These are phyloP conservation scores for Diploscapter pachys DNA, from an alignment of 1,140 invertebrate genomes.

Conservation along the genomic window DNA sequence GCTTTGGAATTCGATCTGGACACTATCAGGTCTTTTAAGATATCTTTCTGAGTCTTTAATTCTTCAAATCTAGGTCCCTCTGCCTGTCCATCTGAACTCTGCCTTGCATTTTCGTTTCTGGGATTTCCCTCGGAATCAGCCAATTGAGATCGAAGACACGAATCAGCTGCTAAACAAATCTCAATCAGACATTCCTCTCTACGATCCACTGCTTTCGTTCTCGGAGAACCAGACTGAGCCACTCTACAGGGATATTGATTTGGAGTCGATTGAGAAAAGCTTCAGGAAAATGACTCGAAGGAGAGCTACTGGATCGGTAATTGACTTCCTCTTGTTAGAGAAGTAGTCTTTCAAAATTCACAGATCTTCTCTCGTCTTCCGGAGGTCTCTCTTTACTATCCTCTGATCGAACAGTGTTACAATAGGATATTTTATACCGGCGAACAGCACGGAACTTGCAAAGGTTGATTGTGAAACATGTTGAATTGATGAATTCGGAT, in stretches of 20 bases:
- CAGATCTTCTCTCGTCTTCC: conserved; percentile 32
- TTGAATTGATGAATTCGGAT: background rate
- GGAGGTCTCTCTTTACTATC: conserved; percentile 36
- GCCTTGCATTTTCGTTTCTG: conserved; percentile 24
- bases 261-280: too few species aligned
- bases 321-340: too few species aligned
- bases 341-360: too few species aligned
- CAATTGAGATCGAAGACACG: background rate
- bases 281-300: too few species aligned
- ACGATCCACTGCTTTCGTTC: too few species aligned
- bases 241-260: too few species aligned
- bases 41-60: too few species aligned
- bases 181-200: too few species aligned
- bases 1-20: conserved; percentile 12
- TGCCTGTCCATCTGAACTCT: conserved; percentile 24
- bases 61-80: background rate
- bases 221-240: too few species aligned
- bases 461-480: conserved; percentile 15
- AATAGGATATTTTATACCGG: conserved; percentile 48
- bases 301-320: too few species aligned
- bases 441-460: conserved; percentile 1
- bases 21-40: conserved; percentile 2
- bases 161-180: too few species aligned
- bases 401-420: conserved; percentile 49
- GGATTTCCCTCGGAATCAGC: conserved; percentile 4